These are phyloP conservation scores for Habrosyne pyritoides DNA, from an alignment of 2,888 invertebrate species.

Conservation along the genomic window DNA sequence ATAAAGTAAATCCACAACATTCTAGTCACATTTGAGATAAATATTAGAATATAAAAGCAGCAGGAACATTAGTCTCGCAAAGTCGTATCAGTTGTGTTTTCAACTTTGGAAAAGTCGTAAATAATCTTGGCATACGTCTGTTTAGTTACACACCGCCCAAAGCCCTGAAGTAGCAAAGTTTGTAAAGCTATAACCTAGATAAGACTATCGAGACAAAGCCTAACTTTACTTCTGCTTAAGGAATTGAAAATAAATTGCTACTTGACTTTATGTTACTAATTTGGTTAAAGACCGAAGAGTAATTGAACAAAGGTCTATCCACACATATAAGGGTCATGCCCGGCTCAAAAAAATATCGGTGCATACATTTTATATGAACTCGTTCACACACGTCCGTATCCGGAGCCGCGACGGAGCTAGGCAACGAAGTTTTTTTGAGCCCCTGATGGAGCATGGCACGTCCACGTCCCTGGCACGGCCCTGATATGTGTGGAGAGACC, in stretches of 20 bases:
- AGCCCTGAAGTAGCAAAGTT: not conserved
- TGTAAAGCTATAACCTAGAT: not conserved
- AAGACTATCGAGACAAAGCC: not conserved
- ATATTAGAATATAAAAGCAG: not conserved
- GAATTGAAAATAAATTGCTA: not conserved
- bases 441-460: too few relatives aligned
- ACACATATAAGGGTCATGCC: too few relatives aligned
- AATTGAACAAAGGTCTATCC: too few relatives aligned
- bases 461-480: too few relatives aligned
- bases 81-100: conserved; percentile 8
- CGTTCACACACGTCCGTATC: too few relatives aligned
- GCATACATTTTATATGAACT: too few relatives aligned
- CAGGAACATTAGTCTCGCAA: conserved; percentile 10
- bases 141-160: conserved; percentile 2
- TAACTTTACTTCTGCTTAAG: not conserved
- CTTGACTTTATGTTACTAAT: not conserved
- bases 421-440: too few relatives aligned
- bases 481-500: too few relatives aligned
- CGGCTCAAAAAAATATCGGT: too few relatives aligned
- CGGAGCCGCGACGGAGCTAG: too few relatives aligned
- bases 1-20: not conserved
- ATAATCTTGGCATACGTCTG: conserved; percentile 21
- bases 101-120: conserved; percentile 16
- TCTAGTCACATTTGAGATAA: not conserved
- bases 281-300: not conserved